Base-by-base conservation (phyloP, 2,888 invertebrate species). In the Calameuta filiformis region DNA sequence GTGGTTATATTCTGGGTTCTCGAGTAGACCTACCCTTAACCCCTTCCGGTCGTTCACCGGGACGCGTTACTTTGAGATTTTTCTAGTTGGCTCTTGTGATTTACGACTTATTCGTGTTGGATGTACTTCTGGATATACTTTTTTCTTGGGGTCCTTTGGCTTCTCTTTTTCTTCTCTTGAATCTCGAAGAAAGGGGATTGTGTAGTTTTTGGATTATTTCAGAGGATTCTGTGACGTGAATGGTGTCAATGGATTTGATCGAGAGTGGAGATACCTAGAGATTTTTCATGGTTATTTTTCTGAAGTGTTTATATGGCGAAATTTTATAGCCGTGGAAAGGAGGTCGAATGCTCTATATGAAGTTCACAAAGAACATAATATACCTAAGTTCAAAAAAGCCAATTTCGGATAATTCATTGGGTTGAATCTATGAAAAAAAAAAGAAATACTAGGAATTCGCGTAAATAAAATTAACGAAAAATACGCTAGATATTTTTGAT, bases 1-100 rank as follows among this genome's bases (percentile, higher is more conserved):
- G 34, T 85, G 83, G 85, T 82, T 81, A 81, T 80, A 76, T 82
- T 79, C 81, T 75, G 80, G 31, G 3, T 23, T 56, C 23, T 23
- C 56, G 56, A 56, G 56, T 23, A 56, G 56, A 15, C 33, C 71
- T 34, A 31, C 71, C 34, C 71, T 71, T 23, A 71, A 71, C 33
- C 71, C 33, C 71, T 34, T 34, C 12, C 12, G 71, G 71, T 71
- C 33, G 71, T 71, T 12, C 31, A 34, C 71, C 71, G 31, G 56
- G 56, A 56, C 56, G 23, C 56, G 56, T 56, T 56, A 56, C 56
- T 56, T 56, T 56, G 56, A 56, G 56, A 56, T 56, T 56, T 56
- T 56, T 56, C 6, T 23, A 23, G 56, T 56, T 56, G 23, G 9
- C 56, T 56, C 56, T 56, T 56, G 56, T 56, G 56, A 56, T 56